Evolutionary conservation across 2,888 invertebrate genomes (phyloP), one percentile per base, ranked within the genome.

Genomic region (Eugnorisma glareosa): DNA sequence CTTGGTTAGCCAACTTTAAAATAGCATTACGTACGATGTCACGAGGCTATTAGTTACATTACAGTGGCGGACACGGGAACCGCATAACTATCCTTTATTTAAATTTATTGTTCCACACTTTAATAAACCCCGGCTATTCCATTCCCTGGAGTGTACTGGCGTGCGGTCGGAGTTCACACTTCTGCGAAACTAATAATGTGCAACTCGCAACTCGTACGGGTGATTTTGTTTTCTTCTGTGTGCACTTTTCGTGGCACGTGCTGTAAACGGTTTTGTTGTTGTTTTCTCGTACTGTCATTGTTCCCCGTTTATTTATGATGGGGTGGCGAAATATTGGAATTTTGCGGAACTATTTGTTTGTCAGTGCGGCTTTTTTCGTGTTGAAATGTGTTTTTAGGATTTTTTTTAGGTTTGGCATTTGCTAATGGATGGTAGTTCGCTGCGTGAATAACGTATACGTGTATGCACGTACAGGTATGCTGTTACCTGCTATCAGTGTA

Each of bases 21-120:
- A 81, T 63, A 68, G 73, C 78, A 85, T 85, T 88, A 86, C 75
- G 77, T 72, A 77, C 81, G 69, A 75, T 87, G 88, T 87, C 88
- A 88, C 87, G 43, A 37, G 35, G 79, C 92, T 92, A 93, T 94
- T 94, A 92, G 90, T 90, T 89, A 89, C 91, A 92, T 92, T 93
- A 94, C 93, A 91, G 88, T 88, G 89, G 92, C 92, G 92, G 93
- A 94, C 95, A 94, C 93, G 94, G 90, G 91, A 94, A 94, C 93
- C 93, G 93, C 94, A 94, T 94, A 95, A 95, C 95, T 95, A 95
- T 94, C 92, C 92, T 94, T 95, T 96, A 96, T 96, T 96, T 91
- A 95, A 95, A 96, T 96, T 96, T 96, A 96, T 95, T 92, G 93
- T 94, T 88, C 89, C 91, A 90, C 93, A 93, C 94, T 95, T 95